A percentile compares a stretch with the other conserved stretches of the same genome.
phyloP scores from a whole-genome alignment of 2,888 invertebrate species.

The Patella pellucida region DNA sequence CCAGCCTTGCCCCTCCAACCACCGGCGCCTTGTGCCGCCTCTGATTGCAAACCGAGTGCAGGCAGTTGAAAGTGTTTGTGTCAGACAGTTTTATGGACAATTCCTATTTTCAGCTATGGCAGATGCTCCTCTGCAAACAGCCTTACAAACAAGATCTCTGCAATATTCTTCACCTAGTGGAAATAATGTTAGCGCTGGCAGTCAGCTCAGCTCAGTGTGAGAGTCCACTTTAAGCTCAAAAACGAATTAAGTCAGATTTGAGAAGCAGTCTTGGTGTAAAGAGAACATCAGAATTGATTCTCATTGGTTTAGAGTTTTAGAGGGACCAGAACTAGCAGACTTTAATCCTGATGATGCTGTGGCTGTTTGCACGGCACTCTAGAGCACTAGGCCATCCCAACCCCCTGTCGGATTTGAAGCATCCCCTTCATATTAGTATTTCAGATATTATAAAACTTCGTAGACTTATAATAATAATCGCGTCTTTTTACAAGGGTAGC shows the following conservation, averaged over 20 bases:
- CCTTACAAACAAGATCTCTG: constrained; percentile 2
- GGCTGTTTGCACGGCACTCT: no score
- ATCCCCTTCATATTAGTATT: no score
- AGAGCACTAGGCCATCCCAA: no score
- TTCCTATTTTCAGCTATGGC: constrained; percentile 9
- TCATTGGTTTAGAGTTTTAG: not conserved
- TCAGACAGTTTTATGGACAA: not conserved
- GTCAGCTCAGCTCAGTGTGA: constrained; percentile 14
- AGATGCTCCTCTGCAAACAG: constrained; percentile 1
- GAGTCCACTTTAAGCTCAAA: not conserved
- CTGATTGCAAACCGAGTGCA: constrained; percentile 8
- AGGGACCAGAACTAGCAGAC: constrained; percentile 11
- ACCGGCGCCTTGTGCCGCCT: no score
- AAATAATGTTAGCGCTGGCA: not conserved
- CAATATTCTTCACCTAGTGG: constrained; percentile 8
- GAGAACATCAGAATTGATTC: not conserved
- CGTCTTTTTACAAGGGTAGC: no score
- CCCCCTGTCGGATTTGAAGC: no score
- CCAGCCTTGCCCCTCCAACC: no score
- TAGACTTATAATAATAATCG: no score
- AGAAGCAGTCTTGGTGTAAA: constrained; percentile 1
- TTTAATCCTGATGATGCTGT: not conserved
- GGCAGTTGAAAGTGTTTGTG: constrained; percentile 12
- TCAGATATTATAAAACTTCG: no score
- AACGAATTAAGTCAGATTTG: not conserved